Evolutionary conservation across 1,140 invertebrate species (phyloP).

Genomic region (Lepeophtheirus salmonis): DNA sequence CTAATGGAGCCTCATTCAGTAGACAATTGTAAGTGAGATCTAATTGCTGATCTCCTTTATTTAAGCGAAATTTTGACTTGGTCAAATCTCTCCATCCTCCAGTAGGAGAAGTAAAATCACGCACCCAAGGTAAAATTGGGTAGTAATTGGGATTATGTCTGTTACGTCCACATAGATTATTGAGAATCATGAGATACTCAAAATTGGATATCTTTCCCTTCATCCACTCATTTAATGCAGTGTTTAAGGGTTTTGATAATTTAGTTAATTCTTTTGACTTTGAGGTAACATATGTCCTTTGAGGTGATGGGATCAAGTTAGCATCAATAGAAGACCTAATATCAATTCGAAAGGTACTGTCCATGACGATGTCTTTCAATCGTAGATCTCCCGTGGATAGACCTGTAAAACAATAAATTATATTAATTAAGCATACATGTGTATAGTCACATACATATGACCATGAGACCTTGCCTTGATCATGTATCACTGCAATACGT

Average conservation of each 20-base stretch:
- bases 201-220: constrained; percentile 66
- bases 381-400: not conserved
- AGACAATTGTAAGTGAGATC: constrained; percentile 62
- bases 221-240: constrained; percentile 42
- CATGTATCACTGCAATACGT: not conserved
- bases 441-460: not conserved
- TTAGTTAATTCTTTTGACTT: too few species aligned
- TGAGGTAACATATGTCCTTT: too few species aligned
- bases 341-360: not conserved
- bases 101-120: constrained; percentile 62
- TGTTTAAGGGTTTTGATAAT: constrained; percentile 8
- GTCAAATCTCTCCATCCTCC: constrained; percentile 72
- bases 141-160: constrained; percentile 72
- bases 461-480: not conserved
- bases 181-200: constrained; percentile 74
- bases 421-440: not conserved
- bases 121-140: constrained; percentile 91
- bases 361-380: not conserved
- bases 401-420: not conserved
- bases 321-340: not conserved
- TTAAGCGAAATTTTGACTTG: constrained; percentile 84
- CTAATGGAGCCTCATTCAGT: not conserved
- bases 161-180: constrained; percentile 54
- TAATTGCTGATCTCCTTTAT: constrained; percentile 85
- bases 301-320: not conserved